A percentile compares a stretch with the other conserved stretches of the same genome.
Conservation (phyloP, 2,113 vertebrate species). For the Bos indicus region DNA sequence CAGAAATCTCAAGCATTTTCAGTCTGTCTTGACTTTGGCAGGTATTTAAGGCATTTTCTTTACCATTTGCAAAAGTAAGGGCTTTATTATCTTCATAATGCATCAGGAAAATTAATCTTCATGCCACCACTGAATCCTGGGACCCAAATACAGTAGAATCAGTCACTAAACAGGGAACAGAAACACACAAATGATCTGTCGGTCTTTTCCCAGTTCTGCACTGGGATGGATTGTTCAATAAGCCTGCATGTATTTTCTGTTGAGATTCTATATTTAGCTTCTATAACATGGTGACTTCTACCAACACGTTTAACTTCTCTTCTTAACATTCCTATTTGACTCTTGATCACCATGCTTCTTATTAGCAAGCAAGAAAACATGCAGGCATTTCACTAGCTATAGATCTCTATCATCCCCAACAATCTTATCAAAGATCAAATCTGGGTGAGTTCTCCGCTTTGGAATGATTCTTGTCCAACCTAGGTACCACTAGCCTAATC, state of each 20-base stretch:
- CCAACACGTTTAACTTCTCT: neutral
- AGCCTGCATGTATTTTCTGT: neutral
- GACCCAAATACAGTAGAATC: neutral
- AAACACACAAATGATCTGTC: neutral
- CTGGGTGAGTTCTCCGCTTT: neutral
- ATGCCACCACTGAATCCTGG: neutral
- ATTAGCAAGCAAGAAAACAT: neutral
- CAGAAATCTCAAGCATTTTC: constrained; percentile 3
- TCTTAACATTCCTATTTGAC: neutral
- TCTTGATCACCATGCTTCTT: neutral
- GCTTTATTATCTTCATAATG: neutral
- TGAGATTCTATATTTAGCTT: neutral
- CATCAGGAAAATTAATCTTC: neutral
- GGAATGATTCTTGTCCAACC: neutral
- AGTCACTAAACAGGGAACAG: neutral
- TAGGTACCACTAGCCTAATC: neutral
- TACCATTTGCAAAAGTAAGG: constrained; percentile 16
- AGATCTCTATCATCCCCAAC: neutral
- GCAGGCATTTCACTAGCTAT: neutral
- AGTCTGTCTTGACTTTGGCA: neutral
- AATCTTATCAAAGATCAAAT: neutral
- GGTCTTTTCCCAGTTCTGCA: neutral
- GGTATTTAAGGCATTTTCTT: constrained; percentile 12
- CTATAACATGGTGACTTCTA: neutral
- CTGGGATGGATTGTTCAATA: neutral